Evolutionary conservation across 2,888 invertebrate genomes (phyloP), one percentile per base, ranked within the genome.

Genomic region (Scrobipalpa costella): DNA sequence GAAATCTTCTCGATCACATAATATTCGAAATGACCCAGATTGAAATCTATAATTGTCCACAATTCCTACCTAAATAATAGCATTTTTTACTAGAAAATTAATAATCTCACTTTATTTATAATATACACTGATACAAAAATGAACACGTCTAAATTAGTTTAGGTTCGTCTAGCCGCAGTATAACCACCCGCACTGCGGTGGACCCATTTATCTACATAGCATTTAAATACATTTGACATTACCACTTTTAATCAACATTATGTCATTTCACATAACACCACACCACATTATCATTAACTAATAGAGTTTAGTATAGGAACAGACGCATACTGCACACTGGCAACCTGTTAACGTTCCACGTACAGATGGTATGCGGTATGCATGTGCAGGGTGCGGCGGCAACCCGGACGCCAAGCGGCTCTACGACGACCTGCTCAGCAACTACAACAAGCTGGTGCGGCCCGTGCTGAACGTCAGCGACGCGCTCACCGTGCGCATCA

Each of bases 391-490:
- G 90, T 96, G 95, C 93, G 95, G 95, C 74, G 97, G 97, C 69
- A 98, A 98, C 93, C 98, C 98, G 72, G 98, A 98, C 90, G 98
- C 98, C 73, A 98, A 98, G 90, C 94, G 98, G 71, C 94, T 98
- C 68, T 98, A 98, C 93, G 98, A 98, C 91, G 98, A 98, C 92
- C 93, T 98, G 75, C 94, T 98, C 72, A 96, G 96, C 85, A 98
- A 98, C 93, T 98, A 98, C 92, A 98, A 98, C 92, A 98, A 98
- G 93, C 94, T 98, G 78, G 98, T 98, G 78, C 94, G 98, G 72
- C 98, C 98, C 49, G 98, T 98, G 73, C 97, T 97, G 81, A 98
- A 98, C 92, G 98, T 97, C 74, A 96, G 96, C 74, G 98, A 98
- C 90, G 97, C 98, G 69, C 95, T 98, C 72, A 95, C 97, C 80